Percentiles rank a stretch among this genome's conserved stretches.
Evolutionary conservation across 2,113 vertebrate genomes (phyloP).

Genomic region (Entomyzon cyanotis): DNA sequence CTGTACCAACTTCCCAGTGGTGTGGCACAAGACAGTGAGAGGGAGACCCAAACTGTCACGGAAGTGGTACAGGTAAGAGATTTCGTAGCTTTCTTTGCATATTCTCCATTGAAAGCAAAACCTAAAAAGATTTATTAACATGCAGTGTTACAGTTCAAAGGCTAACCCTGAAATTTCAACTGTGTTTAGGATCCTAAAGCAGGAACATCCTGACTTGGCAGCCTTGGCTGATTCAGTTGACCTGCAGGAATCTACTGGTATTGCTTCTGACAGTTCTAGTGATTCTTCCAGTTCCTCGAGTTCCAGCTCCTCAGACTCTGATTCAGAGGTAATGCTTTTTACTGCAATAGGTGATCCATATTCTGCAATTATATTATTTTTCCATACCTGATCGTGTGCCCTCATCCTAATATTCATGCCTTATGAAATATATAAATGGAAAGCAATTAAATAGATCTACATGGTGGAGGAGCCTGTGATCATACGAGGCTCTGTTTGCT

Average conservation of each 20-base stretch:
- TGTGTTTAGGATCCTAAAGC: constrained; percentile 81
- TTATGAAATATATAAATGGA: neutral
- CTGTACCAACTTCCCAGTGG: constrained; percentile 96
- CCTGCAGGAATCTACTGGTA: constrained; percentile 95
- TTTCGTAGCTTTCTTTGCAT: neutral
- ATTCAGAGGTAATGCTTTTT: constrained; percentile 84
- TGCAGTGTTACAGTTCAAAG: neutral
- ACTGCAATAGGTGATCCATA: neutral
- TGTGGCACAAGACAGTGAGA: constrained; percentile 99
- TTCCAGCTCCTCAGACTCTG: constrained; percentile 91
- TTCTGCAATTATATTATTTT: neutral
- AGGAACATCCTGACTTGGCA: constrained; percentile 91
- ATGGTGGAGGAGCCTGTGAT: neutral
- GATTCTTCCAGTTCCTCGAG: constrained; percentile 97
- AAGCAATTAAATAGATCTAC: neutral
- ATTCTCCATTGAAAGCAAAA: neutral
- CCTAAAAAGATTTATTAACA: neutral
- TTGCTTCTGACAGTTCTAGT: constrained; percentile 96
- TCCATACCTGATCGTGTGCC: neutral
- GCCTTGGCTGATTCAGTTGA: constrained; percentile 92
- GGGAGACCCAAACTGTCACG: constrained; percentile 95
- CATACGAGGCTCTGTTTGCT: neutral
- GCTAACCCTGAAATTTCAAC: neutral
- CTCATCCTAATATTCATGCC: neutral
- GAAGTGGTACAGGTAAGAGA: constrained; percentile 96